These are phyloP conservation scores for Oryctolagus cuniculus DNA, from an alignment of 2,113 vertebrate genomes.

Conservation along the genomic window DNA sequence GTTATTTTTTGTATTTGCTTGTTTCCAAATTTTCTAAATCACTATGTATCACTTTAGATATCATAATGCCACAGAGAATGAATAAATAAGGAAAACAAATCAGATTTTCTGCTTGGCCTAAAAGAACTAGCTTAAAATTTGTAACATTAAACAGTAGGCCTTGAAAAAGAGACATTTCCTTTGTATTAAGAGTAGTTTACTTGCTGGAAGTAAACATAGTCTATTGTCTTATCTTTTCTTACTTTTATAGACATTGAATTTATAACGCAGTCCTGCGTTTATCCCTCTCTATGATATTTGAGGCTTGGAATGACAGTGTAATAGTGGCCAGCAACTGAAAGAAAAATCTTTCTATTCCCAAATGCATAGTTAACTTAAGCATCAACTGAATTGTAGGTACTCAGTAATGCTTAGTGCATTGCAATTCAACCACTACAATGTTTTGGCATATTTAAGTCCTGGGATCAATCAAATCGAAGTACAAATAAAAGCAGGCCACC, in stretches of 20 bases:
- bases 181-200: neutral
- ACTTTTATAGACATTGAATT: neutral
- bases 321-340: neutral
- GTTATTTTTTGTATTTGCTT: neutral
- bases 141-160: neutral
- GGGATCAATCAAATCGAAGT: neutral
- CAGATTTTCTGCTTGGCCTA: neutral
- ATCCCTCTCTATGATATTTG: neutral
- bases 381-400: neutral
- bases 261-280: neutral
- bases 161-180: neutral
- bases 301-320: neutral
- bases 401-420: neutral
- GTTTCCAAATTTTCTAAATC: slow-evolving; percentile 27
- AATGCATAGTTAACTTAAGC: neutral
- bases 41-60: neutral
- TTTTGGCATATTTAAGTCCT: neutral
- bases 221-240: neutral
- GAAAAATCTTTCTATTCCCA: neutral
- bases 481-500: slow-evolving; percentile 42
- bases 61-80: neutral
- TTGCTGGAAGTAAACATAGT: neutral
- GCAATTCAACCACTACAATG: neutral
- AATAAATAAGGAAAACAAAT: neutral
- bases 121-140: neutral